These are phyloP conservation scores for Hystrix brachyura DNA, from an alignment of 2,113 vertebrate genomes.

Conservation along the genomic window DNA sequence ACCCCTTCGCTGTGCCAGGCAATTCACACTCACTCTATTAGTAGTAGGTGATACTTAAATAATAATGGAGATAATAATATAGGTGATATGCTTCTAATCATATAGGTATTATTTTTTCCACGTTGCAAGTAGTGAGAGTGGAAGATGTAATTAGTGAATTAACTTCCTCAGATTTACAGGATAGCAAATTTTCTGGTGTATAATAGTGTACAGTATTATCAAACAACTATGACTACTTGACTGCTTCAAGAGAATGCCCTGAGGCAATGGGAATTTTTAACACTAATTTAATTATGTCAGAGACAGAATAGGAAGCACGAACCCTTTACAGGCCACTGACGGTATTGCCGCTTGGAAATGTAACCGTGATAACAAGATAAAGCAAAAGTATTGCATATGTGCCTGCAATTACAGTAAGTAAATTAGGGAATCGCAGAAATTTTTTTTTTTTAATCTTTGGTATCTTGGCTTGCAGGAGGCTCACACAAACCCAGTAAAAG, in stretches of 20 bases:
- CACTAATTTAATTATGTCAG: not conserved
- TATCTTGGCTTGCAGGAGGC: not conserved
- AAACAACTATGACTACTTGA: not conserved
- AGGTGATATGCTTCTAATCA: not conserved
- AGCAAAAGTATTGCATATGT: not conserved
- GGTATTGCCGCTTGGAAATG: not conserved
- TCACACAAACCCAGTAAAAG: conserved; percentile 5
- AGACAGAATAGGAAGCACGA: not conserved
- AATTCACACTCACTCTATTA: not conserved
- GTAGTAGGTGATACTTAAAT: not conserved
- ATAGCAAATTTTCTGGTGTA: not conserved
- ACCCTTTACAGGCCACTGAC: not conserved
- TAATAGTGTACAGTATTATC: not conserved
- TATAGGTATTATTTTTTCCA: not conserved
- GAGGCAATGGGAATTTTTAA: not conserved
- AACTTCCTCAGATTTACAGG: not conserved
- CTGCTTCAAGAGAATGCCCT: not conserved
- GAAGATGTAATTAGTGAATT: not conserved
- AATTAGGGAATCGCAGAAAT: not conserved
- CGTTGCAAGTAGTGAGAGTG: not conserved
- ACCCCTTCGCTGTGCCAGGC: not conserved
- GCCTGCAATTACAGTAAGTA: not conserved
- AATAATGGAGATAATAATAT: not conserved
- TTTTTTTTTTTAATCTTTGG: not conserved
- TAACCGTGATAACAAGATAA: not conserved